Percentiles rank a stretch among this genome's conserved stretches.
These are phyloP conservation scores for Lagodon rhomboides DNA, from an alignment of 2,797 vertebrate genomes.

Conservation along the genomic window DNA sequence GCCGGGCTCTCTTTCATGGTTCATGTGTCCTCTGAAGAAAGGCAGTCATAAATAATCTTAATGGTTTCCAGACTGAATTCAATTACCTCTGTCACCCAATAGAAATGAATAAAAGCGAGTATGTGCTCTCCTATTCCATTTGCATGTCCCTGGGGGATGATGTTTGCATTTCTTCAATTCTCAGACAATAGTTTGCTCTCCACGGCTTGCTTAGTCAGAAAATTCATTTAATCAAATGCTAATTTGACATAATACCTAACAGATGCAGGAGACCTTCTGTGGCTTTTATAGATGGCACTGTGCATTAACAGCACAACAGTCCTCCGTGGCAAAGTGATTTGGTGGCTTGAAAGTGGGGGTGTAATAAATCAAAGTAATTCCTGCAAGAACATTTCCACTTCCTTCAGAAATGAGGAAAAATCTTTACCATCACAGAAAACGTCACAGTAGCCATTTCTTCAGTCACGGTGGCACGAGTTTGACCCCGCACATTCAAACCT, in stretches of 20 bases:
- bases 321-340: constrained; percentile 49
- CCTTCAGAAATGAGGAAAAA: constrained; percentile 58
- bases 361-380: constrained; percentile 73
- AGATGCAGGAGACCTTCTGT: constrained; percentile 63
- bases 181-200: constrained; percentile 59
- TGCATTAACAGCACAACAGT: constrained; percentile 56
- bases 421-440: constrained; percentile 44
- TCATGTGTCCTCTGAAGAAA: constrained; percentile 58
- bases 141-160: constrained; percentile 66
- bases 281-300: constrained; percentile 63
- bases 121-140: constrained; percentile 73
- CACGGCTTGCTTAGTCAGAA: constrained; percentile 63
- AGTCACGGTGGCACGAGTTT: constrained; percentile 48
- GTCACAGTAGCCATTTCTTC: constrained; percentile 38
- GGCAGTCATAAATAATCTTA: constrained; percentile 78
- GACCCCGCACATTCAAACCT: constrained; percentile 42
- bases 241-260: constrained; percentile 73
- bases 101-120: constrained; percentile 76
- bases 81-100: constrained; percentile 75
- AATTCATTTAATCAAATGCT: constrained; percentile 72
- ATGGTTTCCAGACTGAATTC: constrained; percentile 76
- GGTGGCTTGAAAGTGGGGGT: constrained; percentile 50
- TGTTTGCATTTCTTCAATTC: constrained; percentile 66
- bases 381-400: constrained; percentile 64
- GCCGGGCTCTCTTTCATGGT: constrained; percentile 35